Conservation (phyloP, 2,113 vertebrate genomes). For the Tor tambroides region DNA sequence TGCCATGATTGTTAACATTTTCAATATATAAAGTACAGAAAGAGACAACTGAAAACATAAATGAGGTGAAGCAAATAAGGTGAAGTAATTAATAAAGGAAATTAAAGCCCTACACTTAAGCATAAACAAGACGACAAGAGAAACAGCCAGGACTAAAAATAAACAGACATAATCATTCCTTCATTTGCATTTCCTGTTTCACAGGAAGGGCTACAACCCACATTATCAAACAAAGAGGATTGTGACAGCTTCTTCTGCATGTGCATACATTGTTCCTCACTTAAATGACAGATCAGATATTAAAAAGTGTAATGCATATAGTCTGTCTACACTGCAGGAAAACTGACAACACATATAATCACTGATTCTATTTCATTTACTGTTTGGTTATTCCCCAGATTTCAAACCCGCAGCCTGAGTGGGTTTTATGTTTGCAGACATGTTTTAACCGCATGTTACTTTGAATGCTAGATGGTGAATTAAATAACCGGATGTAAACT, state of each 20-base stretch:
- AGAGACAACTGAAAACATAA: background rate
- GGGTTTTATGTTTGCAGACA: background rate
- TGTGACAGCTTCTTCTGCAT: background rate
- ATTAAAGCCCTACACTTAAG: background rate
- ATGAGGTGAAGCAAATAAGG: background rate
- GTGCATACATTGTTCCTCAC: background rate
- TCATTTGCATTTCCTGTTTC: conserved; percentile 9
- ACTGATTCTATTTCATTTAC: no score
- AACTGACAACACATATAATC: background rate
- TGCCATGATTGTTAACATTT: background rate
- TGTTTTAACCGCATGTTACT: background rate
- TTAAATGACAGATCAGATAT: background rate
- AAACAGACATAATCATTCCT: background rate
- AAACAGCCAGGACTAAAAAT: background rate
- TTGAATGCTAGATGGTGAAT: background rate
- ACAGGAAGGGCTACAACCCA: background rate
- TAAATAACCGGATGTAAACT: background rate
- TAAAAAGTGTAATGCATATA: background rate
- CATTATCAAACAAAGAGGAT: background rate
- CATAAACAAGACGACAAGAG: background rate
- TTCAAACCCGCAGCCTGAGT: background rate
- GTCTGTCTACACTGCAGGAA: background rate
- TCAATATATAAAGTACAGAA: background rate
- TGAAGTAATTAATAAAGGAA: background rate
- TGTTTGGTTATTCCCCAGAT: background rate